Conservation (phyloP, 2,888 invertebrate species). For the Heteropelma amictum region DNA sequence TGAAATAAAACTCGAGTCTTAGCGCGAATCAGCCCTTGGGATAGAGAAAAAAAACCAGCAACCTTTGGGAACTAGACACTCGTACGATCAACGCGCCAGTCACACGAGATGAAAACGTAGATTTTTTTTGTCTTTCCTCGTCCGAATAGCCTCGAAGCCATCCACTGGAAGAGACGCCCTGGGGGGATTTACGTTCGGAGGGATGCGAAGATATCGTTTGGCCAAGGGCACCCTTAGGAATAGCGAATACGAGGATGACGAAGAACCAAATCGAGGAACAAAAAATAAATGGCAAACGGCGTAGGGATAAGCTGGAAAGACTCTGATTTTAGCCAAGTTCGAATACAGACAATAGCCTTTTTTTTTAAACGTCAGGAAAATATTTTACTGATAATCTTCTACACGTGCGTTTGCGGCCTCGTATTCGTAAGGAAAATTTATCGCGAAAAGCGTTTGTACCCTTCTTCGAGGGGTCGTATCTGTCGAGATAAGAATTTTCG, state of each 20-base stretch:
- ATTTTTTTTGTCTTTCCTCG: constrained; percentile 32
- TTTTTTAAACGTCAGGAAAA: neutral
- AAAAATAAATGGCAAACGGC: constrained; percentile 11
- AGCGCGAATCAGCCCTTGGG: constrained; percentile 47
- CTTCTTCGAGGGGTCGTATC: no score
- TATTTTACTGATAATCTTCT: no score
- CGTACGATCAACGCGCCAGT: constrained; percentile 43
- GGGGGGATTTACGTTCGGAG: constrained; percentile 45
- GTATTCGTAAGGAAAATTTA: no score
- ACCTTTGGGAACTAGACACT: constrained; percentile 5
- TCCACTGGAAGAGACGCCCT: constrained; percentile 36
- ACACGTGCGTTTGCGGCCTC: no score
- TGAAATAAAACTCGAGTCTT: constrained; percentile 46
- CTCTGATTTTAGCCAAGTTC: constrained; percentile 20
- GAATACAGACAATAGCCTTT: constrained; percentile 8
- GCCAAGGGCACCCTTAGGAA: constrained; percentile 39
- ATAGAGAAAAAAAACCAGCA: constrained; percentile 29
- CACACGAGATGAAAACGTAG: constrained; percentile 45
- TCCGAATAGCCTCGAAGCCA: constrained; percentile 49
- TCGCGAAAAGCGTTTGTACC: no score
- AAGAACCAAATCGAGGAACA: constrained; percentile 1
- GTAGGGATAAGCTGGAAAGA: constrained; percentile 26
- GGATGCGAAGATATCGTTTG: constrained; percentile 31
- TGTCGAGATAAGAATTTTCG: no score
- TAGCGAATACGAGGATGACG: constrained; percentile 11